Base-by-base conservation (phyloP, 1,140 invertebrate species). In the Lamellibrachia luymesi region DNA sequence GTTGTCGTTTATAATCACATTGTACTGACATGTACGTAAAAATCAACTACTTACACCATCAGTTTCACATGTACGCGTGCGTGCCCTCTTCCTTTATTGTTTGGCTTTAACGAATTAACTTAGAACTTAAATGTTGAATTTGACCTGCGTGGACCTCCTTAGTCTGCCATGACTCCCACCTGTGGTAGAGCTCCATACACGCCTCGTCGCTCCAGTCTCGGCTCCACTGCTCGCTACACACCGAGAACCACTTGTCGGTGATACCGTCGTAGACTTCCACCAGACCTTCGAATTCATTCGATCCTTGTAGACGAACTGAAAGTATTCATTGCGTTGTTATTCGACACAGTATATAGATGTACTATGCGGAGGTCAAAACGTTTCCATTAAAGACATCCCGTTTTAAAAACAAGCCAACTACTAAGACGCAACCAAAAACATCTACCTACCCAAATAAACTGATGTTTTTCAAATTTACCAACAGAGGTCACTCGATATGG, bases 241-340 rank as follows among this genome's bases (percentile, higher is more conserved):
- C 50, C 80, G 90, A 27, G 90, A 56, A 93, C n/a, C 56, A 64
- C 50, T 27, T 50, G n/a, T 90, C n/a, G 80, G 27, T 92, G 27
- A 49, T 93, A 92, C 50, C 51, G n/a, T 52, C 50, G 49, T 27
- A 92, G 25, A 25, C 49, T 49, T 25, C 50, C 64, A 50, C 25
- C 25, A 92, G 64, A 49, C 49, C 90, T n/a, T 22, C 17, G 8
- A 25, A 64, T 49, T 50, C 27, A 22, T 38, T 50, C 7, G 51
- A 10, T 64, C n/a, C 27, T 27, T 52, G 92, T 25, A 38, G 10
- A 93, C 56, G 91, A 89, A 80, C n/a, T 38, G 27, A 25, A 90
- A 92, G 27, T 38, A 38, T 50, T 49, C 56, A 92, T n/a, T 50
- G 22, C 89, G 13, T 56, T 56, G 52, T 56, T 56, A 56, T 6